Conservation (phyloP, 2,797 vertebrate genomes). For the Neosilurus mollespiculum region DNA sequence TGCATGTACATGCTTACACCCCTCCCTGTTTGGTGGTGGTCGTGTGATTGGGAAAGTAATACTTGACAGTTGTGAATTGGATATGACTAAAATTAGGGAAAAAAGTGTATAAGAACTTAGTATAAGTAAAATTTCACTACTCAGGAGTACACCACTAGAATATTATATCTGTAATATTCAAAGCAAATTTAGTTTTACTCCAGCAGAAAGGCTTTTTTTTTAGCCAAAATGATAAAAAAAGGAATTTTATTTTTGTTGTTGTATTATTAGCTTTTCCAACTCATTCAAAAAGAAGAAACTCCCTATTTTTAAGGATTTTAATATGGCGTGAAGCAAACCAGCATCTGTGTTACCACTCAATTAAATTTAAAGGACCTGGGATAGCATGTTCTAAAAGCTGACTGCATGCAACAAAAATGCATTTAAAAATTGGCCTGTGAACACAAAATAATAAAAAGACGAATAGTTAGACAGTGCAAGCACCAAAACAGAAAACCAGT, state of each 20-base stretch:
- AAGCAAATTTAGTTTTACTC: neutral
- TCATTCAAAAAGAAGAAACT: neutral
- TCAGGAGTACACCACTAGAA: neutral
- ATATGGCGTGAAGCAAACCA: neutral
- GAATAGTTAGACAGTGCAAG: slow-evolving; percentile 35
- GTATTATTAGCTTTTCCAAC: neutral
- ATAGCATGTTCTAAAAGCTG: slow-evolving; percentile 4
- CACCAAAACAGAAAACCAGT: slow-evolving; percentile 55
- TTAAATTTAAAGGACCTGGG: neutral
- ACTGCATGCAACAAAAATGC: neutral
- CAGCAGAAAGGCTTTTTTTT: neutral
- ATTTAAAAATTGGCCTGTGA: slow-evolving; percentile 39
- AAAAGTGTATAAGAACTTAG: too few species aligned
- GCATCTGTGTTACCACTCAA: neutral
- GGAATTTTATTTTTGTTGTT: neutral
- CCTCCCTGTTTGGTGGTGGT: too few species aligned
- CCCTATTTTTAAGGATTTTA: neutral
- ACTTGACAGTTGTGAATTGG: too few species aligned
- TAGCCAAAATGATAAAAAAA: neutral
- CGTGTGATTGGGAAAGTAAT: too few species aligned
- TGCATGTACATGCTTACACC: too few species aligned
- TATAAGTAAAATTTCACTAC: neutral
- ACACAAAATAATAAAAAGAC: slow-evolving; percentile 38
- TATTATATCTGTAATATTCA: neutral
- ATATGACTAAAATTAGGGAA: too few species aligned